A percentile compares a stretch with the other conserved stretches of the same genome.
Evolutionary conservation across 2,888 invertebrate genomes (phyloP).

Genomic region (Ornithoptera alexandrae): DNA sequence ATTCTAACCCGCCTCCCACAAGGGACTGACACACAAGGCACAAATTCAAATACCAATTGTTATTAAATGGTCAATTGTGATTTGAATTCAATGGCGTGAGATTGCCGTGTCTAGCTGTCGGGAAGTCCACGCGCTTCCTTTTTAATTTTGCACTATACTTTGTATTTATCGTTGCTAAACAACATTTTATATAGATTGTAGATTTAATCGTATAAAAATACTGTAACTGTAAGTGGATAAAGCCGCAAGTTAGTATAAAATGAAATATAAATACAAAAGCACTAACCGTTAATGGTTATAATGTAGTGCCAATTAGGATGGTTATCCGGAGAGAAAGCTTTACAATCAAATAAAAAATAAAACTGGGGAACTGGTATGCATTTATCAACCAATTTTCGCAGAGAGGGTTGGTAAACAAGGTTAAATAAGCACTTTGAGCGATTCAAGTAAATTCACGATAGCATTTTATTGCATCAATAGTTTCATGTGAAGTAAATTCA

Average conservation of each 20-base stretch:
- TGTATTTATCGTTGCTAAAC: neutral
- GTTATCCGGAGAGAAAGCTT: neutral
- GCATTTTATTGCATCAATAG: neutral
- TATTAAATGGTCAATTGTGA: neutral
- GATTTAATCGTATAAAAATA: neutral
- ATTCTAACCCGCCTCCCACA: neutral
- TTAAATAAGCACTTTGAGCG: neutral
- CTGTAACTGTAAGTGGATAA: neutral
- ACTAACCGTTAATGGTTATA: neutral
- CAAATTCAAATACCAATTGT: neutral
- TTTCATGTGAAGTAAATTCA: neutral
- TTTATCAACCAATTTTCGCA: neutral
- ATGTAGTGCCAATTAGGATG: neutral
- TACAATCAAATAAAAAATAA: neutral
- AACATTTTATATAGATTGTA: neutral
- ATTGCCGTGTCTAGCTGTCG: neutral
- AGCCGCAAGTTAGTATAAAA: neutral
- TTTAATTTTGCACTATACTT: neutral
- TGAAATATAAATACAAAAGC: neutral
- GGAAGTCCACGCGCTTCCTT: neutral
- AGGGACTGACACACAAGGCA: neutral
- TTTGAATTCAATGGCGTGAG: constrained; percentile 1
- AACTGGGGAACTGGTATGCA: neutral
- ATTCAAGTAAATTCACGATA: neutral
- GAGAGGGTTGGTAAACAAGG: neutral